Evolutionary conservation across 2,888 invertebrate genomes (phyloP).

Genomic region (Athrips mouffetella): DNA sequence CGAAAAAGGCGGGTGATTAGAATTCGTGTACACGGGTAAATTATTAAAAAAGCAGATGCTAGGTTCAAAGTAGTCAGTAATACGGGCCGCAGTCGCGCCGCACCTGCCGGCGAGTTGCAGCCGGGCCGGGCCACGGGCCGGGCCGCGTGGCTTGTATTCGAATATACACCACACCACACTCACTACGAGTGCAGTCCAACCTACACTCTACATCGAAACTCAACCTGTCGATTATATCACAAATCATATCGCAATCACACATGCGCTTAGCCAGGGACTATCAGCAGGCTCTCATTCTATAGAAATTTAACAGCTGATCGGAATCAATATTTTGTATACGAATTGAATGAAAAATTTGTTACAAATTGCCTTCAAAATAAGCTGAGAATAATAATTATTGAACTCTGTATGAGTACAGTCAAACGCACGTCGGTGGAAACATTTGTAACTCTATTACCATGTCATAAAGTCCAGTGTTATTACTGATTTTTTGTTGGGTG

Average conservation of each 20-base stretch:
- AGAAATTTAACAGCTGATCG: too few species aligned
- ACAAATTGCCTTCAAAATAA: too few species aligned
- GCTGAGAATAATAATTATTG: too few species aligned
- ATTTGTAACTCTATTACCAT: too few species aligned
- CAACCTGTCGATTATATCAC: constrained; percentile 53
- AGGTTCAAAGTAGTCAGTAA: constrained; percentile 57
- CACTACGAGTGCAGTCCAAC: constrained; percentile 19
- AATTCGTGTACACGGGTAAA: constrained; percentile 55
- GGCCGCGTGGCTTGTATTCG: constrained; percentile 36
- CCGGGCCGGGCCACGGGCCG: constrained; percentile 41
- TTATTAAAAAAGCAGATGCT: constrained; percentile 72
- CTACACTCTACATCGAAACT: constrained; percentile 36
- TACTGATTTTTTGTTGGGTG: too few species aligned
- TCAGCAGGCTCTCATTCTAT: too few species aligned
- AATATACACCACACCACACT: constrained; percentile 21
- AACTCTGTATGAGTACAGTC: too few species aligned
- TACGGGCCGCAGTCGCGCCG: constrained; percentile 59
- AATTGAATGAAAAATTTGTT: too few species aligned
- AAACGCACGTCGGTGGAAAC: too few species aligned
- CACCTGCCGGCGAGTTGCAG: constrained; percentile 55
- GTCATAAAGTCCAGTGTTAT: too few species aligned
- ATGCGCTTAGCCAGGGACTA: constrained; percentile 35
- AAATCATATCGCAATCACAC: constrained; percentile 64
- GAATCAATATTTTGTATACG: too few species aligned
- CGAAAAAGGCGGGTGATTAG: constrained; percentile 50